These are phyloP conservation scores for Drosophila neutralis DNA, from an alignment of 2,888 invertebrate genomes.

Conservation along the genomic window DNA sequence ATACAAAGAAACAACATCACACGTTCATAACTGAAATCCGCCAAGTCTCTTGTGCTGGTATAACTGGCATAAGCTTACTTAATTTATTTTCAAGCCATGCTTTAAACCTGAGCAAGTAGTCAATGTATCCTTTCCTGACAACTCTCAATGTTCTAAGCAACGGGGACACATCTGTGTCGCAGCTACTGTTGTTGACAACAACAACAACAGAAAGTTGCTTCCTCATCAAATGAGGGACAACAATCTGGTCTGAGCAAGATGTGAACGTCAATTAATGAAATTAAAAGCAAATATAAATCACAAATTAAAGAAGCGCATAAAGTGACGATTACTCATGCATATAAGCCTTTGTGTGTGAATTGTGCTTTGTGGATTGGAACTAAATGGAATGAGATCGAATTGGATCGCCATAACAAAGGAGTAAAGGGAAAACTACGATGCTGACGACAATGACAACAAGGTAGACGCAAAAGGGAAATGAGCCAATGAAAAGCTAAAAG, in stretches of 20 bases:
- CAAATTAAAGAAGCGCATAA: conserved; percentile 51
- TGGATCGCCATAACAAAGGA: conserved; percentile 36
- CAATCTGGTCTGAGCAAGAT: conserved; percentile 7
- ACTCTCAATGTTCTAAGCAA: not conserved
- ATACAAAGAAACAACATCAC: not conserved
- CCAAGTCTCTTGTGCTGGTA: not conserved
- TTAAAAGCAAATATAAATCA: conserved; percentile 59
- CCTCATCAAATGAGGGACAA: conserved; percentile 19
- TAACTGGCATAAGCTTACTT: not conserved
- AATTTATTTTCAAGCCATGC: not conserved
- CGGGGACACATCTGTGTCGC: not conserved
- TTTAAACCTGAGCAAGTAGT: not conserved
- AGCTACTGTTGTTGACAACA: conserved; percentile 14
- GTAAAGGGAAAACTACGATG: conserved; percentile 46
- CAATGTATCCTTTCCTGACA: not conserved
- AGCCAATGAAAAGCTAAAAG: conserved; percentile 51
- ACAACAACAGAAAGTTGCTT: conserved; percentile 6
- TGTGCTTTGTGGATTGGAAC: not conserved
- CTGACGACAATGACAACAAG: conserved; percentile 27
- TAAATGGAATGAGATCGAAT: conserved; percentile 5
- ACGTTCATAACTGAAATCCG: not conserved
- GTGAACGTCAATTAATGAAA: conserved; percentile 64
- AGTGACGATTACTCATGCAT: conserved; percentile 49
- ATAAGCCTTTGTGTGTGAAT: conserved; percentile 35
- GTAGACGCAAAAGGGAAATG: conserved; percentile 52